These are phyloP conservation scores for Hemicrepidius hirtus DNA, from an alignment of 2,888 invertebrate genomes.

Conservation along the genomic window DNA sequence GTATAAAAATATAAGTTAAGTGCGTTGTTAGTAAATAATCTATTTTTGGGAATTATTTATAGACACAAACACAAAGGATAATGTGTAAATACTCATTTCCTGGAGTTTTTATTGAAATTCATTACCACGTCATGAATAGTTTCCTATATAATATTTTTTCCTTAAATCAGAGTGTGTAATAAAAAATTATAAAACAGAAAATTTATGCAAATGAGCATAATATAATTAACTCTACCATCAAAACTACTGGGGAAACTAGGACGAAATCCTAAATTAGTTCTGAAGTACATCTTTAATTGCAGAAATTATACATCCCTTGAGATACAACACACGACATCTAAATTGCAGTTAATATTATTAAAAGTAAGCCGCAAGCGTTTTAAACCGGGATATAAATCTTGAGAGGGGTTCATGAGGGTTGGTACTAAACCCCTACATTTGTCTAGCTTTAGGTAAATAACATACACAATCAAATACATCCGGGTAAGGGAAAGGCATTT, in stretches of 20 bases:
- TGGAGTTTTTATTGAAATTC: too few relatives aligned
- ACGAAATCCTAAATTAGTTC: constrained; percentile 8
- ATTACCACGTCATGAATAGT: too few relatives aligned
- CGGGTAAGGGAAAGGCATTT: background rate
- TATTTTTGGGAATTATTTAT: too few relatives aligned
- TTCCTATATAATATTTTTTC: too few relatives aligned
- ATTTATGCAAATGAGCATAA: too few relatives aligned
- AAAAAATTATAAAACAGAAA: too few relatives aligned
- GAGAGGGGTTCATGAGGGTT: constrained; percentile 13
- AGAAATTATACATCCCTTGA: constrained; percentile 8
- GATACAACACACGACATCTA: background rate
- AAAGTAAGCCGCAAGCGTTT: constrained; percentile 12
- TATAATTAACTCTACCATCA: too few relatives aligned
- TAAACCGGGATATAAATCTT: constrained; percentile 15
- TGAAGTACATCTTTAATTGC: background rate
- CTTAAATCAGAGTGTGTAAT: too few relatives aligned
- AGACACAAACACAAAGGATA: too few relatives aligned
- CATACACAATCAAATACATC: background rate
- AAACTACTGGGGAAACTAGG: background rate
- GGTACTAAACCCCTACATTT: constrained; percentile 17
- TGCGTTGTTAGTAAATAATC: too few relatives aligned
- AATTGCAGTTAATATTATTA: constrained; percentile 3
- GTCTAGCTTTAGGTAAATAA: constrained; percentile 14
- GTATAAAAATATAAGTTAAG: too few relatives aligned
- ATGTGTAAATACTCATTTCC: too few relatives aligned